Evolutionary conservation across 1,140 invertebrate species (phyloP).

Genomic region (Globodera rostochiensis): DNA sequence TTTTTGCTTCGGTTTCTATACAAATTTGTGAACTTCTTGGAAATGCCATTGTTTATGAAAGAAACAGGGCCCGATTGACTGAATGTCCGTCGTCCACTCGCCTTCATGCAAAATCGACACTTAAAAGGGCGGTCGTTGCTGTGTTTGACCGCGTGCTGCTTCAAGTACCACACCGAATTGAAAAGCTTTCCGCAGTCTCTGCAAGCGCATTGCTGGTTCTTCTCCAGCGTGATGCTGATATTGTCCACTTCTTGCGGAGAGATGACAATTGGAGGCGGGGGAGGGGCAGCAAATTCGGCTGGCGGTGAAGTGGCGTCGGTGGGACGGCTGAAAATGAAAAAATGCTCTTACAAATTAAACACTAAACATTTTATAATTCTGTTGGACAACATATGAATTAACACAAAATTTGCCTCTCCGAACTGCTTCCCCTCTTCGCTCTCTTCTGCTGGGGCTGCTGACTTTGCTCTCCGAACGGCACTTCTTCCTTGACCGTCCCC

Average conservation of each 20-base stretch:
- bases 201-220: constrained; percentile 64
- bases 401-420: not conserved
- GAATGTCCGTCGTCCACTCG: constrained; percentile 15
- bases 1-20: too few species aligned
- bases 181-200: constrained; percentile 63
- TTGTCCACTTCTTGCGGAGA: constrained; percentile 61
- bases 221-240: constrained; percentile 57
- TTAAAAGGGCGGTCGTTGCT: constrained; percentile 64
- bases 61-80: too few species aligned
- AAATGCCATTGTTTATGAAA: too few species aligned
- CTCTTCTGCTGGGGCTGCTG: not conserved
- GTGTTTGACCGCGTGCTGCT: constrained; percentile 65
- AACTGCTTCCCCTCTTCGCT: not conserved
- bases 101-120: constrained; percentile 63
- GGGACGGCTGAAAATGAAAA: not conserved
- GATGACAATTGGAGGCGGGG: constrained; percentile 59
- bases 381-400: too few species aligned
- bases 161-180: constrained; percentile 63
- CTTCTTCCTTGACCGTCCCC: not conserved
- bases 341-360: too few species aligned
- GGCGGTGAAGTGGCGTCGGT: not conserved
- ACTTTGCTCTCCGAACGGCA: not conserved
- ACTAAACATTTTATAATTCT: too few species aligned
- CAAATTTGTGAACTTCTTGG: too few species aligned
- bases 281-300: constrained; percentile 13